Conservation (phyloP, 2,888 invertebrate genomes). For the Laspeyria flexula region DNA sequence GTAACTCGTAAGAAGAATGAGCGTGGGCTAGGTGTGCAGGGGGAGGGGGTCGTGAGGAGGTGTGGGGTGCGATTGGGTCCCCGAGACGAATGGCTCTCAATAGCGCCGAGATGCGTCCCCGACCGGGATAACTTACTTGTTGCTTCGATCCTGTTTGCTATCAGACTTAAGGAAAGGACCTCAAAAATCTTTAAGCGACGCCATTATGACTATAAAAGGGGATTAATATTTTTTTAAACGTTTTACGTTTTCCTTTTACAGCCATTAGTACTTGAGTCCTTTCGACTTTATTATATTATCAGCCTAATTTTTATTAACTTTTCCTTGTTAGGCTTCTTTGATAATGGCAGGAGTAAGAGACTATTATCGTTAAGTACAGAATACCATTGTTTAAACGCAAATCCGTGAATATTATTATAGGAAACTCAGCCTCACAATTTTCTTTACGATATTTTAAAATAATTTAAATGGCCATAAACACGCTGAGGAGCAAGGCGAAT, state of each 20-base stretch:
- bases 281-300: not conserved
- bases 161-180: constrained; percentile 43
- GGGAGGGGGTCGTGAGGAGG: constrained; percentile 16
- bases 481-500: no score
- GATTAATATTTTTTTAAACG: constrained; percentile 17
- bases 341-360: not conserved
- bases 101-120: constrained; percentile 69
- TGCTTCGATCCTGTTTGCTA: constrained; percentile 65
- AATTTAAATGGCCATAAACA: no score
- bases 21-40: constrained; percentile 12
- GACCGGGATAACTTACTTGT: constrained; percentile 75
- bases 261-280: not conserved
- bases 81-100: constrained; percentile 74
- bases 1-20: constrained; percentile 42
- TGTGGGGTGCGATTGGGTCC: constrained; percentile 49
- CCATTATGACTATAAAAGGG: constrained; percentile 24
- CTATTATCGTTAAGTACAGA: not conserved
- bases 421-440: no score
- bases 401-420: no score
- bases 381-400: no score
- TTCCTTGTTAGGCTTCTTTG: not conserved
- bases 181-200: constrained; percentile 40
- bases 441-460: no score
- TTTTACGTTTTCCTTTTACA: constrained; percentile 8
- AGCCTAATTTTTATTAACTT: not conserved